Base-by-base conservation (phyloP, 1,140 invertebrate genomes). In the Holcopasites calliopsidis region DNA sequence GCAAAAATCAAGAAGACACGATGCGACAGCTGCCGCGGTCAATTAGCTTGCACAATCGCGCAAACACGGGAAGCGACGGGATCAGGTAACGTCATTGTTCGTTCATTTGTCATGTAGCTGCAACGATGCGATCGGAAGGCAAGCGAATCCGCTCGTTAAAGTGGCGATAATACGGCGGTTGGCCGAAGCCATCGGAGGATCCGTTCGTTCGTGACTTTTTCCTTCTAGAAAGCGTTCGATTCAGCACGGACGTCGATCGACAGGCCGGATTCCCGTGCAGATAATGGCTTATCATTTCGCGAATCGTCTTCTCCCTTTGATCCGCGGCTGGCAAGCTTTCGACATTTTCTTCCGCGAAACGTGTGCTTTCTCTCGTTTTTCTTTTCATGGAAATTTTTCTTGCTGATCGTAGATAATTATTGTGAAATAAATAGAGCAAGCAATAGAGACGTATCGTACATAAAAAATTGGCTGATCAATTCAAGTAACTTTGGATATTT, bases 21-120 rank as follows among this genome's bases (percentile, higher is more conserved):
- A n/a, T n/a, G n/a, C 16, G 16, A 50, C 47, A 50, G 35, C 21
- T 60, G 72, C 66, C 61, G 73, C 57, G 81, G 52, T 76, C 58
- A 71, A 78, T 83, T 79, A 76, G 60, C 71, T 85, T 85, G 81
- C 76, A 60, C 83, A 86, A 86, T 74, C 75, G 31, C 42, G 50
- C 72, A 74, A 84, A 84, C 73, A 47, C 80, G 49, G 83, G 78
- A 81, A 83, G 73, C 82, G 77, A 76, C 83, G 76, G 70, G 77
- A 83, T 76, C 61, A 79, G 73, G 68, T 65, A 69, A 68, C 61
- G 76, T 68, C 62, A 66, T 84, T 78, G 78, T 80, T 52, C 35
- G 50, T 47, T 49, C 54, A 33, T 82, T 72, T 69, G 44, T 31
- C 54, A 52, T 13, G 33, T 47, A 40, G 13, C 49, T 40, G 50